These are phyloP conservation scores for Lathamus discolor DNA, from an alignment of 2,113 vertebrate genomes.

Conservation along the genomic window DNA sequence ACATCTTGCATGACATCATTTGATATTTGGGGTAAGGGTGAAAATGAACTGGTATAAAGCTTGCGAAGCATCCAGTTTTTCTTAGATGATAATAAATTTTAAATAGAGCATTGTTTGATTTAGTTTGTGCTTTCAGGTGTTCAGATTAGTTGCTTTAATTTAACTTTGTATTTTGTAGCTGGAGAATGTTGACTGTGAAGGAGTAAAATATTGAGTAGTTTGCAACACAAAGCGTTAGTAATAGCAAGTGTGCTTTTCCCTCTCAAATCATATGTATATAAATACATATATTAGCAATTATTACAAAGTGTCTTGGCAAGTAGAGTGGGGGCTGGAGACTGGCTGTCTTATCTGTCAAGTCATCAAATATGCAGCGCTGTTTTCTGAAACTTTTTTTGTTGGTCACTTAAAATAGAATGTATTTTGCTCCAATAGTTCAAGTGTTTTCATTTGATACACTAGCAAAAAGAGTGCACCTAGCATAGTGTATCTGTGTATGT, in stretches of 20 bases:
- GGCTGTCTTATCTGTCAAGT: neutral
- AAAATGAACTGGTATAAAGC: conserved; percentile 31
- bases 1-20: conserved; percentile 46
- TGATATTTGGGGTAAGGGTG: conserved; percentile 47
- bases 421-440: neutral
- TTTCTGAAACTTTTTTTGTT: neutral
- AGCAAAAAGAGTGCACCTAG: neutral
- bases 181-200: neutral
- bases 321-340: neutral
- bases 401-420: neutral
- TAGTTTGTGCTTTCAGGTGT: neutral
- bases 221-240: neutral
- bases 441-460: neutral
- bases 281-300: neutral
- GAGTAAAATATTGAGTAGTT: neutral
- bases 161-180: neutral
- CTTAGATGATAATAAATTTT: neutral
- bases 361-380: neutral
- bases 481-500: neutral
- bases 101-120: neutral
- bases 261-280: neutral
- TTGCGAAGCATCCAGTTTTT: neutral
- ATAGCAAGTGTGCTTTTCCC: neutral
- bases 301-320: neutral
- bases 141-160: neutral